Conservation (phyloP, 2,888 invertebrate species). For the Scaptomyza reducta region DNA sequence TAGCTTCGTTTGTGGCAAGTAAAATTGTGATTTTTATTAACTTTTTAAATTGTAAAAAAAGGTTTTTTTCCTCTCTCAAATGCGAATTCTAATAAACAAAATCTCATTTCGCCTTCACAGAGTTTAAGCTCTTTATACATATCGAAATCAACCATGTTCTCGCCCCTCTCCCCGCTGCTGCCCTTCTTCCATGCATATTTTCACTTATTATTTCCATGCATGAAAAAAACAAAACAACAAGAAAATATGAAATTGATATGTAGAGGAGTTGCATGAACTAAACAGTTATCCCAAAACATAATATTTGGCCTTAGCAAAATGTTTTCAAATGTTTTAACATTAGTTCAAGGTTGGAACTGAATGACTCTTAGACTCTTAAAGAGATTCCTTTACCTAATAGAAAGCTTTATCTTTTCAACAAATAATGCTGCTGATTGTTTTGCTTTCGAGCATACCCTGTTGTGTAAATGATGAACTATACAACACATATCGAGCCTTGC, state of each 20-base stretch:
- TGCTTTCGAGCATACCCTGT: not conserved
- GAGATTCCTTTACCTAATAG: no score
- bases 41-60: slow-evolving; percentile 7
- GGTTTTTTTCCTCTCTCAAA: not conserved
- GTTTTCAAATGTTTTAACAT: no score
- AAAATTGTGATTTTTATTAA: slow-evolving; percentile 38
- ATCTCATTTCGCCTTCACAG: no score
- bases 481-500: slow-evolving; percentile 22
- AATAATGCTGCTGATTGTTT: not conserved
- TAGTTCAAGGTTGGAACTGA: no score
- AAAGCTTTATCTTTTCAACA: no score
- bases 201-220: slow-evolving; percentile 75
- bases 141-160: slow-evolving; percentile 15
- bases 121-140: slow-evolving; percentile 15
- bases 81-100: no score
- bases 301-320: not conserved
- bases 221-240: slow-evolving; percentile 21
- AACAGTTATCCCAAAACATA: slow-evolving; percentile 4
- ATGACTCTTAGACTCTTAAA: no score
- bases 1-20: slow-evolving; percentile 28
- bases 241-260: not conserved
- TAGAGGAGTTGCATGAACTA: not conserved
- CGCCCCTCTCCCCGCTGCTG: not conserved
- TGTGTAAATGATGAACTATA: not conserved
- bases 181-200: slow-evolving; percentile 67